Conservation (phyloP, 1,140 invertebrate genomes). For the Zaprionus kolodkinae region DNA sequence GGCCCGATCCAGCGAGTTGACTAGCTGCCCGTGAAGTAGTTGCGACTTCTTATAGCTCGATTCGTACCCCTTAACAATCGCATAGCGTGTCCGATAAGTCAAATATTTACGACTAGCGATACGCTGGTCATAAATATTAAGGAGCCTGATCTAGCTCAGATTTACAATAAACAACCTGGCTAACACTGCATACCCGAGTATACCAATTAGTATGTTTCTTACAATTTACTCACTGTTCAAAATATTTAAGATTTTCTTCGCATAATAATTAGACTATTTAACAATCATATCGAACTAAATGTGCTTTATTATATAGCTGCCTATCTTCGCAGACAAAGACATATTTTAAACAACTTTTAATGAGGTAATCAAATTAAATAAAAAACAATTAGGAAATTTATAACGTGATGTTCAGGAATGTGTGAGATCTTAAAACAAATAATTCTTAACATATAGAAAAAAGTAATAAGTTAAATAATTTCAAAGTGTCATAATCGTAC, state of each 20-base stretch:
- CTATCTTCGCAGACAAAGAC: not conserved
- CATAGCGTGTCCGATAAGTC: conserved; percentile 11
- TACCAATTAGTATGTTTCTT: too few relatives aligned
- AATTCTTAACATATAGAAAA: not conserved
- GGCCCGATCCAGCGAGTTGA: not conserved
- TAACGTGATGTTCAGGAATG: conserved; percentile 47
- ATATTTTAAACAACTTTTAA: conserved; percentile 60
- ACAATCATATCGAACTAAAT: not conserved
- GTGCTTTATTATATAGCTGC: not conserved
- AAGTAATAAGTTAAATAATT: not conserved
- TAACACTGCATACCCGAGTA: not conserved
- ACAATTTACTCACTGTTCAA: too few relatives aligned
- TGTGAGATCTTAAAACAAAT: conserved; percentile 7
- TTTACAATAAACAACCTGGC: not conserved
- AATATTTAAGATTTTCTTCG: too few relatives aligned
- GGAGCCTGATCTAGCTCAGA: conserved; percentile 7
- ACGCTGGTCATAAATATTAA: conserved; percentile 19
- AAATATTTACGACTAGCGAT: conserved; percentile 32
- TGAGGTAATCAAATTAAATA: conserved; percentile 57
- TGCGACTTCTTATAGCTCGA: conserved; percentile 26
- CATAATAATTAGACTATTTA: not conserved
- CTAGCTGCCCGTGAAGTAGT: not conserved
- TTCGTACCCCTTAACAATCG: not conserved
- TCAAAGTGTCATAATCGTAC: not conserved
- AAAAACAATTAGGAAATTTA: conserved; percentile 45